Percentiles rank a stretch among this genome's conserved stretches.
Conservation (phyloP, 2,888 invertebrate species). For the Mythimna impura region DNA sequence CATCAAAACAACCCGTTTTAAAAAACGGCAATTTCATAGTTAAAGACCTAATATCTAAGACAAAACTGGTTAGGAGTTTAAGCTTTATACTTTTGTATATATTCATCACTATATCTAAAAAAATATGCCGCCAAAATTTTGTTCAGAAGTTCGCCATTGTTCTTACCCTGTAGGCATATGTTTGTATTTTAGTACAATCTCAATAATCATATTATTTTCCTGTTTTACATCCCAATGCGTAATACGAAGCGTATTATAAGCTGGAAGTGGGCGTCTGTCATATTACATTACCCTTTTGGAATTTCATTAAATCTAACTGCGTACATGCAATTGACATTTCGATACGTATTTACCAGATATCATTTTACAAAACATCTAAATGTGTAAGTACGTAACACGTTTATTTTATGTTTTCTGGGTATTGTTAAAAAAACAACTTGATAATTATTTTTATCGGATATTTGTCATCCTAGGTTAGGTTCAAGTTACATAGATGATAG, state of each 20-base stretch:
- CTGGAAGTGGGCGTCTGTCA: slow-evolving; percentile 58
- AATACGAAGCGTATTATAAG: slow-evolving; percentile 55
- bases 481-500: slow-evolving; percentile 26
- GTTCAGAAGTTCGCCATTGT: no score
- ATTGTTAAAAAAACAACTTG: slow-evolving; percentile 20
- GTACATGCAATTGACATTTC: slow-evolving; percentile 36
- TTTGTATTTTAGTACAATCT: slow-evolving; percentile 2
- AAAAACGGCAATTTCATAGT: no score
- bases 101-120: no score
- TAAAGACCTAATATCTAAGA: no score
- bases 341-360: slow-evolving; percentile 32
- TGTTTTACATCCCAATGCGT: slow-evolving; percentile 39
- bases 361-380: slow-evolving; percentile 44
- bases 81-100: no score
- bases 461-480: slow-evolving; percentile 35
- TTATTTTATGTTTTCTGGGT: slow-evolving; percentile 37
- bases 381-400: slow-evolving; percentile 3
- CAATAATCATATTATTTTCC: slow-evolving; percentile 12
- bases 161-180: background rate
- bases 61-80: no score
- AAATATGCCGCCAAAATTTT: no score
- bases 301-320: slow-evolving; percentile 46
- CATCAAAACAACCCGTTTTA: no score
- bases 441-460: slow-evolving; percentile 15
- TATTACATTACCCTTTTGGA: slow-evolving; percentile 47